phyloP scores from a whole-genome alignment of 1,140 invertebrate species.

The Amyelois transitella region DNA sequence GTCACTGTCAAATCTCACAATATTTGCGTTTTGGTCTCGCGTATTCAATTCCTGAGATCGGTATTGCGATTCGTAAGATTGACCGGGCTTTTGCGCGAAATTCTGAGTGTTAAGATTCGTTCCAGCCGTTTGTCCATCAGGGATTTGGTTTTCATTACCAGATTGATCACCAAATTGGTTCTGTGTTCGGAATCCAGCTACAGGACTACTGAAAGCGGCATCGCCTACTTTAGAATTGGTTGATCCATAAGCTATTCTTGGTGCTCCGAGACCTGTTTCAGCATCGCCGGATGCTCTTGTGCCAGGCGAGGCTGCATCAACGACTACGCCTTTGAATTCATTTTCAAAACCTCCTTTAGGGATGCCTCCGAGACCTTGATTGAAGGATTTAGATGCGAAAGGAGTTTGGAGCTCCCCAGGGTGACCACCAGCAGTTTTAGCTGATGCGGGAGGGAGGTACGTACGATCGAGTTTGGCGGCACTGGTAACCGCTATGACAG shows the following conservation, averaged over 20 bases:
- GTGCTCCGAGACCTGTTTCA: slow-evolving; percentile 44
- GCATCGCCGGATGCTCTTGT: slow-evolving; percentile 36
- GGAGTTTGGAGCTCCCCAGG: slow-evolving; percentile 40
- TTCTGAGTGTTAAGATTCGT: slow-evolving; percentile 6
- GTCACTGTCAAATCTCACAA: slow-evolving; percentile 36
- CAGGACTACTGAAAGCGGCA: slow-evolving; percentile 44
- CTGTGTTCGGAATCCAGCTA: slow-evolving; percentile 10
- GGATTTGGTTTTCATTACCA: not conserved
- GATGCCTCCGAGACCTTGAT: slow-evolving; percentile 25
- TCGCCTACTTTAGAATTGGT: slow-evolving; percentile 61
- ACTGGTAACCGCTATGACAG: slow-evolving; percentile 44
- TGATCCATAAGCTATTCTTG: slow-evolving; percentile 49
- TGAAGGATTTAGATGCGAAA: slow-evolving; percentile 21
- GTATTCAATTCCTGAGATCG: slow-evolving; percentile 14
- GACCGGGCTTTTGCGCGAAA: slow-evolving; percentile 1
- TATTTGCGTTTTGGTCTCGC: slow-evolving; percentile 35
- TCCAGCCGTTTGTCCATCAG: not conserved
- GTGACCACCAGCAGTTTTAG: slow-evolving; percentile 68
- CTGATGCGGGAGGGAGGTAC: slow-evolving; percentile 76
- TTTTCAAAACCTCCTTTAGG: slow-evolving; percentile 49
- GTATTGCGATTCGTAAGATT: not conserved
- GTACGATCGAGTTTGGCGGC: slow-evolving; percentile 75
- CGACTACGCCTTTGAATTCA: slow-evolving; percentile 55
- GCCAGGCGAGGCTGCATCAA: slow-evolving; percentile 47
- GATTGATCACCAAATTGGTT: not conserved